Evolutionary conservation across 2,797 vertebrate genomes (phyloP).

Genomic region (Vultur gryphus): DNA sequence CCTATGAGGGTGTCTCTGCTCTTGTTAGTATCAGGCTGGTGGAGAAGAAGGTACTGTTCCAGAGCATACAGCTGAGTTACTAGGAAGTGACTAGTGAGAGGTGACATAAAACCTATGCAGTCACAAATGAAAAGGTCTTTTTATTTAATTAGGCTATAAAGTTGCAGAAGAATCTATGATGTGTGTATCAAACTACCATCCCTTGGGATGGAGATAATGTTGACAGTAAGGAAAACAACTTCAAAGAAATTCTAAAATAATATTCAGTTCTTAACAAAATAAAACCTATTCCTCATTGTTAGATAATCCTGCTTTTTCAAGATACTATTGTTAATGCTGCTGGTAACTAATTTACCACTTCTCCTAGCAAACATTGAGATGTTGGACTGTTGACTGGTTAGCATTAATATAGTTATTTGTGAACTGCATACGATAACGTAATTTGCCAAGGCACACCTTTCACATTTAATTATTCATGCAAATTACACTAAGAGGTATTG

Average conservation of each 20-base stretch:
- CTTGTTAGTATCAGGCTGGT: background rate
- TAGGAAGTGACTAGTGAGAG: background rate
- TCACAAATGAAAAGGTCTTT: background rate
- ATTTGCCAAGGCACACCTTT: background rate
- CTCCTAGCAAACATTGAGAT: background rate
- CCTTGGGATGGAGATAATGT: background rate
- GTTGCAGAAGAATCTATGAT: background rate
- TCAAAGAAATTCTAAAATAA: background rate
- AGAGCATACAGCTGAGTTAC: background rate
- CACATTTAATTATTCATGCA: constrained; percentile 8
- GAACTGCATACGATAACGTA: background rate
- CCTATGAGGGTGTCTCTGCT: background rate
- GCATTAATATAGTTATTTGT: background rate
- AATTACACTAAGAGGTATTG: background rate
- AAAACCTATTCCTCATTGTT: background rate
- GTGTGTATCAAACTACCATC: background rate
- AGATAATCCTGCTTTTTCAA: background rate
- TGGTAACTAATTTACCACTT: background rate
- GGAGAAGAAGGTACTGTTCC: background rate
- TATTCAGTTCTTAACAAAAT: background rate
- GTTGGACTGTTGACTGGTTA: background rate
- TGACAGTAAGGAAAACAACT: background rate
- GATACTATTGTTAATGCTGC: background rate
- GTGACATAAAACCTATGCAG: background rate
- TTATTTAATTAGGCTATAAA: background rate